A percentile compares a stretch with the other conserved stretches of the same genome.
These are phyloP conservation scores for Epinotia brunnichana DNA, from an alignment of 2,888 invertebrate species.

Conservation along the genomic window DNA sequence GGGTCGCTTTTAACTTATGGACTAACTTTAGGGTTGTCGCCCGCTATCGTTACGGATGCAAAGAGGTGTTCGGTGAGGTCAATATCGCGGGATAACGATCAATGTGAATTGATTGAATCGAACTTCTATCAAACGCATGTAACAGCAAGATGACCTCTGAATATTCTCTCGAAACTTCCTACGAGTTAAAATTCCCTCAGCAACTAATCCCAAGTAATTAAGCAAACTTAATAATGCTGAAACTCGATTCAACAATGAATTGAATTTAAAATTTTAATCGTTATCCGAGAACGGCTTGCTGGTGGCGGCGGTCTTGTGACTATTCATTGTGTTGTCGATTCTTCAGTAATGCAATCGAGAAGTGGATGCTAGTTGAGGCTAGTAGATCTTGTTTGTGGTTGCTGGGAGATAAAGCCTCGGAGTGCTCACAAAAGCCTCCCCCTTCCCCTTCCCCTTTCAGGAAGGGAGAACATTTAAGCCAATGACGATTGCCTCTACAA, in stretches of 20 bases:
- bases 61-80: conserved; percentile 17
- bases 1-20: conserved; percentile 31
- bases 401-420: conserved; percentile 67
- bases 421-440: conserved; percentile 65
- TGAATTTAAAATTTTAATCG: conserved; percentile 37
- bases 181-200: conserved; percentile 4
- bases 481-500: conserved; percentile 76
- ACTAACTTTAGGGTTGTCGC: conserved; percentile 33
- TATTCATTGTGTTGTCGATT: conserved; percentile 30
- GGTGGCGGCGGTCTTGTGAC: conserved; percentile 19
- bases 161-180: neutral
- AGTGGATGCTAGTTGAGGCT: conserved; percentile 53
- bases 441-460: conserved; percentile 41
- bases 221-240: conserved; percentile 17
- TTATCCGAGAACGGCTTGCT: neutral
- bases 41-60: conserved; percentile 13
- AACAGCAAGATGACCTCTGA: neutral
- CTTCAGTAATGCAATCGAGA: conserved; percentile 67
- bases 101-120: neutral
- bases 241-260: conserved; percentile 30
- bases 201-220: conserved; percentile 14
- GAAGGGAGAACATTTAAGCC: conserved; percentile 67
- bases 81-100: conserved; percentile 3
- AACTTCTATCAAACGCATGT: neutral
- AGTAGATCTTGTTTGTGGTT: conserved; percentile 62